Conservation (phyloP, 1,140 invertebrate species). For the Panulirus ornatus region DNA sequence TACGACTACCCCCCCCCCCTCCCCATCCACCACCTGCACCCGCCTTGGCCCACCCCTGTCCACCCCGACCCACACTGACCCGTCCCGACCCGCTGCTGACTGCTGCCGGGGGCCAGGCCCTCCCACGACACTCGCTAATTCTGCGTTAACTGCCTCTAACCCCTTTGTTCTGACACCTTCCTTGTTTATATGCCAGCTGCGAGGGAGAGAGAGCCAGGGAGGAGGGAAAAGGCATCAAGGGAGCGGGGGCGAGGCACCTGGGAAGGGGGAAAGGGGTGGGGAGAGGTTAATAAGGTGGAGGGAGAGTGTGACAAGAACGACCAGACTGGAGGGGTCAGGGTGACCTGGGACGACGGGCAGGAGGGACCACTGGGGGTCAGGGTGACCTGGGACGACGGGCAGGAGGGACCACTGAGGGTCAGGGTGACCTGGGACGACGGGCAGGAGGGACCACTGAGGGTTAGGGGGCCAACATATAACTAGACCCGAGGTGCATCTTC, state of each 20-base stretch:
- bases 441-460: too few relatives aligned
- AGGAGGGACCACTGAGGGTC: too few relatives aligned
- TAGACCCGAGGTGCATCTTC: too few relatives aligned
- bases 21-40: neutral
- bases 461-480: too few relatives aligned
- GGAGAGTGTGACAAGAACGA: neutral
- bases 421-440: too few relatives aligned
- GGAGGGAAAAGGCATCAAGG: conserved; percentile 2
- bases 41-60: neutral
- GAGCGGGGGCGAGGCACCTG: neutral
- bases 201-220: neutral
- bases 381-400: too few relatives aligned
- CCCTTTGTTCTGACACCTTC: neutral
- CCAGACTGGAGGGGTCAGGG: neutral
- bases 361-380: too few relatives aligned
- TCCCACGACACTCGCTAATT: conserved; percentile 15
- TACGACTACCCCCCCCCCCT: neutral
- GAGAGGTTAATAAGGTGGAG: neutral
- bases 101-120: neutral
- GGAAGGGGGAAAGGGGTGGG: neutral
- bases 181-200: neutral
- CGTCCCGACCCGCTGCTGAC: neutral
- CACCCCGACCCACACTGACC: neutral
- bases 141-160: conserved; percentile 10
- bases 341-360: too few relatives aligned